Evolutionary conservation across 2,888 invertebrate genomes (phyloP).

Genomic region (Nephrotoma flavescens): DNA sequence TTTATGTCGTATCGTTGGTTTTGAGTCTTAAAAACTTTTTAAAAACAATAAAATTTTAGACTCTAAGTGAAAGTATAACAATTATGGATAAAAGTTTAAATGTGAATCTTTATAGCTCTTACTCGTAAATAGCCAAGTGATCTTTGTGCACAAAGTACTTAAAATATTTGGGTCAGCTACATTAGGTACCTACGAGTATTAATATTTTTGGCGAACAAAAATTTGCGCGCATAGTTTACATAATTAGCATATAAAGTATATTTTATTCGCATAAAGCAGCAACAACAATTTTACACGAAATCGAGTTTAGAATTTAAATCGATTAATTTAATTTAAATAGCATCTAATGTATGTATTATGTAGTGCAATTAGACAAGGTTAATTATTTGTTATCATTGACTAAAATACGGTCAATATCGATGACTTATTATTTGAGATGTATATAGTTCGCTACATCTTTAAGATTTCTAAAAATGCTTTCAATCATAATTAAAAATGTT

Average conservation of each 20-base stretch:
- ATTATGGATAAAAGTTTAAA: not conserved
- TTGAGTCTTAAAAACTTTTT: not conserved
- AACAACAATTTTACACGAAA: not conserved
- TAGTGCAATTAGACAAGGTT: not conserved
- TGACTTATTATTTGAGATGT: not conserved
- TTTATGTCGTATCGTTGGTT: not conserved
- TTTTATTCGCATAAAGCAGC: not conserved
- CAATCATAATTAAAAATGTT: too few relatives aligned
- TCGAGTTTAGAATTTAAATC: not conserved
- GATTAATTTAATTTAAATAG: not conserved
- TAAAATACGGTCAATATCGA: not conserved
- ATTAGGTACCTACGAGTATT: not conserved
- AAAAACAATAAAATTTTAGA: not conserved
- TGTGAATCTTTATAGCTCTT: not conserved
- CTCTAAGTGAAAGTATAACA: not conserved
- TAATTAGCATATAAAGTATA: not conserved
- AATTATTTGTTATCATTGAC: not conserved
- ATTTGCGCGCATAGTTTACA: not conserved
- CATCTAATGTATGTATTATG: not conserved
- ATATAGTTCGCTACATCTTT: too few relatives aligned
- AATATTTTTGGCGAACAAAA: not conserved
- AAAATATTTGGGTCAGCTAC: not conserved
- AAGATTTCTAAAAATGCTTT: too few relatives aligned
- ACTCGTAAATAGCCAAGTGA: not conserved
- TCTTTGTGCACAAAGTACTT: not conserved